Evolutionary conservation across 2,888 invertebrate genomes (phyloP), one percentile per base, ranked within the genome.

Genomic region (Tetrapedia diversipes): DNA sequence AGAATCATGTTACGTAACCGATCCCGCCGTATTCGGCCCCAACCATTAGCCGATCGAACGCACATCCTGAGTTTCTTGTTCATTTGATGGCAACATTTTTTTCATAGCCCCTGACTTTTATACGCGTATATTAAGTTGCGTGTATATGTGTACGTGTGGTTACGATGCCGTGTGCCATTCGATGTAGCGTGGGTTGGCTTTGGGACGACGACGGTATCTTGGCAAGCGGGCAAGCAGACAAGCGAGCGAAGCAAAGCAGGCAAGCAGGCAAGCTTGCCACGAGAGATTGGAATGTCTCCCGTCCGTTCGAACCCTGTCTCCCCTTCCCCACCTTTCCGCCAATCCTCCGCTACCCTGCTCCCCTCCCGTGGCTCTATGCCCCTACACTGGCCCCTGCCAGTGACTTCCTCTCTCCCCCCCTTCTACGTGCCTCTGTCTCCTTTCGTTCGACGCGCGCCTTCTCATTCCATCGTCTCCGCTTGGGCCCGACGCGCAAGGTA

Each of bases 211-310:
- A 70, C 75, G 80, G 72, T 84, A 73, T 78, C 79, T 84, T 80
- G 82, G 80, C 67, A 70, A 76, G 70, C 75, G 71, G 77, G 73
- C 77, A 72, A 77, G 74, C 74, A 63, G 82, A 78, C 79, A 71
- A 70, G 60, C 75, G 73, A 77, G 60, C 76, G 56, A 76, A 67
- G 61, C 61, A 61, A 63, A 63, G 63, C 49, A 63, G 51, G 29
- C 51, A 51, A 45, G 27, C 45, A 71, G n/a, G 78, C 70, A 77
- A 64, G 70, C 87, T 84, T 87, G 88, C 89, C 88, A 90, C 89
- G 89, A 89, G 89, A 90, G 91, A 91, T 90, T 90, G 91, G 91
- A 91, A 91, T 90, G 90, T 90, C 88, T 90, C 88, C 86, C 86
- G 87, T 89, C 87, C 88, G 73, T 79, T 80, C 80, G 74, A 78